These are phyloP conservation scores for Myrmophylax atrothorax DNA, from an alignment of 2,113 vertebrate genomes.

Conservation along the genomic window DNA sequence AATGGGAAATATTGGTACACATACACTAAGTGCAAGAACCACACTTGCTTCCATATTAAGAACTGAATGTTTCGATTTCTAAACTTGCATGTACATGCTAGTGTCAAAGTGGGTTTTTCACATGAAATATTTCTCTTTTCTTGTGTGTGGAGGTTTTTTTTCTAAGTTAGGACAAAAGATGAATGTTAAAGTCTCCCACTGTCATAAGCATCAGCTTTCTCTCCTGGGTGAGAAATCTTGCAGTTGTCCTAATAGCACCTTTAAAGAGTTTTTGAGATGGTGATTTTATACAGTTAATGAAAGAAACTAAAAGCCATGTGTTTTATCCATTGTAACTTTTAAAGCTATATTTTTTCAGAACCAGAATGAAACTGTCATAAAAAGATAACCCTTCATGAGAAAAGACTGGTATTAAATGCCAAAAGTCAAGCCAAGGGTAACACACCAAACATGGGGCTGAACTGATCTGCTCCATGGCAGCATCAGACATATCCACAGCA, in stretches of 20 bases:
- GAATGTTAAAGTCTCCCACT: background rate
- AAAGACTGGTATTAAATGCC: background rate
- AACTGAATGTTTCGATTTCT: background rate
- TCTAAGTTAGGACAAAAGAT: background rate
- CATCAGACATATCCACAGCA: background rate
- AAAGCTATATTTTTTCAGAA: background rate
- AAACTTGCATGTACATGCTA: background rate
- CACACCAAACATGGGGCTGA: background rate
- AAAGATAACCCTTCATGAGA: background rate
- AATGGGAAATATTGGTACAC: fast-evolving
- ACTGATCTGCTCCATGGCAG: background rate
- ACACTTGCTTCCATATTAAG: background rate
- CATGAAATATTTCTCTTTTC: background rate
- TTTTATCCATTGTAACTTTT: background rate
- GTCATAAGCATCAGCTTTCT: background rate
- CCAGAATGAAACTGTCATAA: background rate
- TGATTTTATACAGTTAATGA: background rate
- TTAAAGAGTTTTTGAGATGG: background rate
- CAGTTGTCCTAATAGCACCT: background rate
- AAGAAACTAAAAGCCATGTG: background rate
- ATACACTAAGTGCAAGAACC: background rate
- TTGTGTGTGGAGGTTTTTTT: background rate
- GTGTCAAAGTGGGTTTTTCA: background rate
- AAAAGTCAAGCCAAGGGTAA: background rate
- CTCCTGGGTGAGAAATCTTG: background rate